phyloP scores from a whole-genome alignment of 2,888 invertebrate species.

The Bombylius discolor region DNA sequence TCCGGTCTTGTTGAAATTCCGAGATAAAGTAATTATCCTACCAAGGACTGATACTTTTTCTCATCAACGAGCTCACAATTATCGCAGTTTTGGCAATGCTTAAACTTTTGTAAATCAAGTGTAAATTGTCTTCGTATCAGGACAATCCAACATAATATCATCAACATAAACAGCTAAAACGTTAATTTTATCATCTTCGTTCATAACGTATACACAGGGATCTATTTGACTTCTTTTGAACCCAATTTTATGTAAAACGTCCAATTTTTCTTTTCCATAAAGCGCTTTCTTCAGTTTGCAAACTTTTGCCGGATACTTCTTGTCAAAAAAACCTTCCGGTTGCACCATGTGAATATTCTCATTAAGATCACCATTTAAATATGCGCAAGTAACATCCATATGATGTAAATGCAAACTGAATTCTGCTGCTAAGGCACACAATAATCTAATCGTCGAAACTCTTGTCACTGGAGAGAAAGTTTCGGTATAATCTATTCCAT shows the following conservation, averaged over 20 bases:
- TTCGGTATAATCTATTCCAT: conserved; percentile 8
- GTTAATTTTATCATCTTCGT: background rate
- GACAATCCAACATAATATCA: too few relatives aligned
- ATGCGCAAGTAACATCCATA: conserved; percentile 5
- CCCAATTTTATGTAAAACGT: conserved; percentile 12
- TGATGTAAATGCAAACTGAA: conserved; percentile 16
- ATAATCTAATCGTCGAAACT: conserved; percentile 13
- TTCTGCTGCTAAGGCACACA: conserved; percentile 16
- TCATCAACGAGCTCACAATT: too few relatives aligned
- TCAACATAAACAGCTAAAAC: background rate
- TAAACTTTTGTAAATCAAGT: too few relatives aligned
- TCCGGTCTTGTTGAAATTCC: too few relatives aligned
- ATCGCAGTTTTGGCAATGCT: too few relatives aligned
- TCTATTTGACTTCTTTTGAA: conserved; percentile 7
- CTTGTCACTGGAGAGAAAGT: conserved; percentile 12
- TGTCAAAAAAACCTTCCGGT: conserved; percentile 9
- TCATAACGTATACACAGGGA: background rate
- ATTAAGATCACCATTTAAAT: conserved; percentile 15
- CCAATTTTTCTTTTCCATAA: conserved; percentile 16
- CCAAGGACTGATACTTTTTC: too few relatives aligned
- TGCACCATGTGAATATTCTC: conserved; percentile 15
- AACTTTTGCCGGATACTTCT: conserved; percentile 11
- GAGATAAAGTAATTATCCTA: too few relatives aligned
- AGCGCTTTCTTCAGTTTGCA: conserved; percentile 16
- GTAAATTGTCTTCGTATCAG: too few relatives aligned